phyloP scores from a whole-genome alignment of 2,888 invertebrate species.

The Ischnura elegans region DNA sequence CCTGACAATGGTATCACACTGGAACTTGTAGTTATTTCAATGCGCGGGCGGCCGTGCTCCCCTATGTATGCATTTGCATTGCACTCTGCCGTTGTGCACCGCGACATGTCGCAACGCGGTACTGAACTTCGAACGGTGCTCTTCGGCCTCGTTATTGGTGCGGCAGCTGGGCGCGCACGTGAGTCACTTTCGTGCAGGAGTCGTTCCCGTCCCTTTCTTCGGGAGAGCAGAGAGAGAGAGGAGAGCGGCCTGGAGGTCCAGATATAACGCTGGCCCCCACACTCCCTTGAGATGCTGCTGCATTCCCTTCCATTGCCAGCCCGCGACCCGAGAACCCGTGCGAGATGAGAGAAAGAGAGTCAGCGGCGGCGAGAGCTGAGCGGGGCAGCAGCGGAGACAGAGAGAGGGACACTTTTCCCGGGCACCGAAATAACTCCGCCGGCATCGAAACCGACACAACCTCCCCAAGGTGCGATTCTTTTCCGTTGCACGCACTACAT shows the following conservation, averaged over 20 bases:
- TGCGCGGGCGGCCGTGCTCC: too few species aligned
- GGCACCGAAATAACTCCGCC: conserved; percentile 3
- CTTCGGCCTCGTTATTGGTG: background rate
- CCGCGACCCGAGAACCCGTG: conserved; percentile 27
- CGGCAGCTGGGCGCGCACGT: background rate
- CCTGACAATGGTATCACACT: too few species aligned
- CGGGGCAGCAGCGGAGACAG: background rate
- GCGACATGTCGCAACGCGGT: background rate
- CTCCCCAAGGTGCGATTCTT: background rate
- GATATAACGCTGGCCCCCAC: background rate
- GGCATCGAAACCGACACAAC: background rate
- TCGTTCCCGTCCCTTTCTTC: background rate
- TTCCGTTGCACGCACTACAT: background rate
- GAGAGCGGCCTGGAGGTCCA: background rate
- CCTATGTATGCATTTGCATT: too few species aligned
- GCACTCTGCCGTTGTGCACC: too few species aligned
- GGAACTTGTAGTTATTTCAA: too few species aligned
- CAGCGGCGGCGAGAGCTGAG: background rate
- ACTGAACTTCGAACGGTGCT: background rate
- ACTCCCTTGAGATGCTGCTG: background rate
- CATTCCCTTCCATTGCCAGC: background rate
- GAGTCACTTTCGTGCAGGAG: background rate
- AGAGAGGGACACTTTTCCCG: background rate
- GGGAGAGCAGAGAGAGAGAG: background rate
- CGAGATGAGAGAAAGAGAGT: background rate